phyloP scores from a whole-genome alignment of 2,888 invertebrate genomes.

The Aproaerema taeniolella region DNA sequence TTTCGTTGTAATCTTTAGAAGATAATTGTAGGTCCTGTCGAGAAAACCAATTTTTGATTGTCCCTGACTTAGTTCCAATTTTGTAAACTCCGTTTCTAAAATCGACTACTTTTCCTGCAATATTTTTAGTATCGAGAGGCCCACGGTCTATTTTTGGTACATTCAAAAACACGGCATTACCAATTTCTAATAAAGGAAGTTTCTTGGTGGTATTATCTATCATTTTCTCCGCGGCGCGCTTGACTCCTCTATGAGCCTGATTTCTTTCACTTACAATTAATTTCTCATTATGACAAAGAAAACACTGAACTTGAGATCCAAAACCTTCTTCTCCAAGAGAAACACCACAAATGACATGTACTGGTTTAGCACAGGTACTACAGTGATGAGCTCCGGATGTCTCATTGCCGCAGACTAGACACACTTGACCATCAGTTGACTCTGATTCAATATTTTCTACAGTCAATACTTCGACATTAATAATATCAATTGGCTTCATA shows the following conservation, averaged over 20 bases:
- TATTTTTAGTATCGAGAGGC: constrained; percentile 12
- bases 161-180: constrained; percentile 6
- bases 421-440: not conserved
- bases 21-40: constrained; percentile 6
- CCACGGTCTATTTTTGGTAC: constrained; percentile 11
- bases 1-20: constrained; percentile 8
- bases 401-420: constrained; percentile 5
- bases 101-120: constrained; percentile 11
- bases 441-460: not conserved
- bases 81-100: constrained; percentile 11
- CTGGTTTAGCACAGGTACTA: constrained; percentile 8
- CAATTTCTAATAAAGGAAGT: constrained; percentile 14
- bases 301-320: constrained; percentile 12
- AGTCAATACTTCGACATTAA: not conserved
- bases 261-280: constrained; percentile 8
- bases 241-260: constrained; percentile 11
- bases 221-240: constrained; percentile 15
- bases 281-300: constrained; percentile 13
- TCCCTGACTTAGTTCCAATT: constrained; percentile 14
- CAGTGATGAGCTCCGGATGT: constrained; percentile 8
- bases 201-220: constrained; percentile 12
- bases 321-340: constrained; percentile 8
- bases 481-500: too few species aligned
- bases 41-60: constrained; percentile 13
- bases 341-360: constrained; percentile 5